A percentile compares a stretch with the other conserved stretches of the same genome.
These are phyloP conservation scores for Pagrus major DNA, from an alignment of 2,113 vertebrate genomes.

Conservation along the genomic window DNA sequence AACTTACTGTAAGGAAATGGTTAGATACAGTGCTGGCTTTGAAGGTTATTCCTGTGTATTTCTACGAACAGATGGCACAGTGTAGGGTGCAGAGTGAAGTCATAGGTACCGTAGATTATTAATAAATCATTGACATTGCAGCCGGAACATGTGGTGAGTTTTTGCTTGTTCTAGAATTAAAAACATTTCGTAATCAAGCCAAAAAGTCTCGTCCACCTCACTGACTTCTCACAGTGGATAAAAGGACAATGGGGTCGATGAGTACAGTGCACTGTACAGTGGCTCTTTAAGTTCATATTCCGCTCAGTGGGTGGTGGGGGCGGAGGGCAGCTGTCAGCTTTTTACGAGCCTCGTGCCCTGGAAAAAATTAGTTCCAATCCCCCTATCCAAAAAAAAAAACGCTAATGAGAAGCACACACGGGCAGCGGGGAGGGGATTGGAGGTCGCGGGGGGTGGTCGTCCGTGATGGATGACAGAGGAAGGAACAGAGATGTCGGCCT, in stretches of 20 bases:
- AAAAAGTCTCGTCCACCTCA: background rate
- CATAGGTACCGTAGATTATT: background rate
- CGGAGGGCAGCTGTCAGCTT: slow-evolving; percentile 64
- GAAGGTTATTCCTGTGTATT: background rate
- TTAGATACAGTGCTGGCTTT: background rate
- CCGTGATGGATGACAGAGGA: slow-evolving; percentile 61
- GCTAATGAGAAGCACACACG: slow-evolving; percentile 72
- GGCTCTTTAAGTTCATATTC: slow-evolving; percentile 42
- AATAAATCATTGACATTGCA: background rate
- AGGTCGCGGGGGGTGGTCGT: slow-evolving; percentile 19
- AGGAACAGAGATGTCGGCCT: slow-evolving; percentile 48
- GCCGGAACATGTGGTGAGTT: background rate
- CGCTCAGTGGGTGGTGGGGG: slow-evolving; percentile 54
- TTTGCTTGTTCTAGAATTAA: background rate
- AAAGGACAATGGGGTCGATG: slow-evolving; percentile 40
- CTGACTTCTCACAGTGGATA: background rate
- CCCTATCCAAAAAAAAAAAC: slow-evolving; percentile 49
- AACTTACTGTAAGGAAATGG: background rate
- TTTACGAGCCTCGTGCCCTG: slow-evolving; percentile 61
- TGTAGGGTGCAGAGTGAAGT: background rate
- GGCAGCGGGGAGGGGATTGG: slow-evolving; percentile 19
- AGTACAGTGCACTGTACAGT: slow-evolving; percentile 58
- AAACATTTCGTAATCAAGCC: background rate
- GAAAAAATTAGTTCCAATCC: slow-evolving; percentile 70
- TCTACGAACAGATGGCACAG: background rate